A percentile compares a stretch with the other conserved stretches of the same genome.
Conservation (phyloP, 2,113 vertebrate species). For the Prionailurus bengalensis region DNA sequence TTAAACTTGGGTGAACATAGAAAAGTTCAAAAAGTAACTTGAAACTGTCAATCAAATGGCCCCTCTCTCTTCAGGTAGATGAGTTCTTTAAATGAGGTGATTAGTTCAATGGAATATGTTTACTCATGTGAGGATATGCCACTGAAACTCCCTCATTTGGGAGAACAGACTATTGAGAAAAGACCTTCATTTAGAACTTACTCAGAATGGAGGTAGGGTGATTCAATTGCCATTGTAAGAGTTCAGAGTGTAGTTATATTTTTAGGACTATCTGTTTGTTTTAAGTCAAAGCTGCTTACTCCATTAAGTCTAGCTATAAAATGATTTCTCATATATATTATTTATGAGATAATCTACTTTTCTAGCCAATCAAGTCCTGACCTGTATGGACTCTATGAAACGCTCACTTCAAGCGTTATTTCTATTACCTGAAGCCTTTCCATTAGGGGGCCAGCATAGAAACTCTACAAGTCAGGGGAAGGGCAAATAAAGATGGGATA, state of each 20-base stretch:
- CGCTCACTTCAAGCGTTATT: not conserved
- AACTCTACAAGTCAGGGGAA: not conserved
- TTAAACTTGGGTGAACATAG: not conserved
- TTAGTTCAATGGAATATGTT: not conserved
- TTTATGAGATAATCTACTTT: not conserved
- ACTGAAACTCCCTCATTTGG: not conserved
- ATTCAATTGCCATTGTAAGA: not conserved
- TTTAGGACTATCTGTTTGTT: not conserved
- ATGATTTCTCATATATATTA: not conserved
- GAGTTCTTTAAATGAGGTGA: not conserved
- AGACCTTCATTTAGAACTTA: not conserved
- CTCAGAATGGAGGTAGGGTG: not conserved
- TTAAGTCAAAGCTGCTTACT: not conserved
- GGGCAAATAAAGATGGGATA: too few species aligned
- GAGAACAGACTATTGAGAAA: not conserved
- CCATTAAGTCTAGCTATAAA: not conserved
- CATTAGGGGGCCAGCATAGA: not conserved
- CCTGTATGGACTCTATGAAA: not conserved
- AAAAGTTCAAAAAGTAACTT: constrained; percentile 1
- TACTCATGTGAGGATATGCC: not conserved
- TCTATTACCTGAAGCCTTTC: not conserved
- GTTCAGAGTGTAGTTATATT: not conserved
- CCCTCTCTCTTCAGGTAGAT: not conserved
- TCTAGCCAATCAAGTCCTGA: not conserved
- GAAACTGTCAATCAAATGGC: not conserved